These are phyloP conservation scores for Cyprinodon brontotheroides DNA, from an alignment of 2,113 vertebrate species.

Conservation along the genomic window DNA sequence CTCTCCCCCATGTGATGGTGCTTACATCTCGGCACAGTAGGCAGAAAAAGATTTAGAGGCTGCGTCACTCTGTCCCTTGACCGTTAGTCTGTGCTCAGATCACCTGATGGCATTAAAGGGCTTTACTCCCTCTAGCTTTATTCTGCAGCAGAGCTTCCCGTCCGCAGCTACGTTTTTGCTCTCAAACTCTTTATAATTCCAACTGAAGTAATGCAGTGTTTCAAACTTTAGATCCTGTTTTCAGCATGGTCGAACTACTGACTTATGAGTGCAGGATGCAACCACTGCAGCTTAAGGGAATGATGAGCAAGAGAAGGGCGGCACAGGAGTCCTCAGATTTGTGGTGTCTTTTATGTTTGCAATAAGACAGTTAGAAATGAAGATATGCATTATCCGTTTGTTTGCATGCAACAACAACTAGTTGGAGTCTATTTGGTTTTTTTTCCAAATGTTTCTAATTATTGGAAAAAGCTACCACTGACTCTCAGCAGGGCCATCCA, in stretches of 20 bases:
- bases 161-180: neutral
- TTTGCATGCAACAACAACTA: neutral
- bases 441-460: neutral
- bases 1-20: slow-evolving; percentile 38
- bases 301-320: neutral
- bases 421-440: neutral
- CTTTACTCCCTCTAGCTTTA: slow-evolving; percentile 25
- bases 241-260: slow-evolving; percentile 48
- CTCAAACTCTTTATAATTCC: slow-evolving; percentile 1
- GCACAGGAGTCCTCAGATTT: neutral
- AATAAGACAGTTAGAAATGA: neutral
- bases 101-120: slow-evolving; percentile 51
- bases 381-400: neutral
- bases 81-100: slow-evolving; percentile 34
- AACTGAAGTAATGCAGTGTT: slow-evolving; percentile 40
- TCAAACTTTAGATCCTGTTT: slow-evolving; percentile 10
- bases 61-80: slow-evolving; percentile 51
- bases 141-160: slow-evolving; percentile 25
- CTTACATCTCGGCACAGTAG: slow-evolving; percentile 52
- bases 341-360: neutral
- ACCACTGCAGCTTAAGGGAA: slow-evolving; percentile 35
- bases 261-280: slow-evolving; percentile 28
- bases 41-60: slow-evolving; percentile 53
- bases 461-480: neutral
- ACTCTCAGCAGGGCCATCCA: neutral